Conservation (phyloP, 2,888 invertebrate genomes). For the Agriopis aurantiaria region DNA sequence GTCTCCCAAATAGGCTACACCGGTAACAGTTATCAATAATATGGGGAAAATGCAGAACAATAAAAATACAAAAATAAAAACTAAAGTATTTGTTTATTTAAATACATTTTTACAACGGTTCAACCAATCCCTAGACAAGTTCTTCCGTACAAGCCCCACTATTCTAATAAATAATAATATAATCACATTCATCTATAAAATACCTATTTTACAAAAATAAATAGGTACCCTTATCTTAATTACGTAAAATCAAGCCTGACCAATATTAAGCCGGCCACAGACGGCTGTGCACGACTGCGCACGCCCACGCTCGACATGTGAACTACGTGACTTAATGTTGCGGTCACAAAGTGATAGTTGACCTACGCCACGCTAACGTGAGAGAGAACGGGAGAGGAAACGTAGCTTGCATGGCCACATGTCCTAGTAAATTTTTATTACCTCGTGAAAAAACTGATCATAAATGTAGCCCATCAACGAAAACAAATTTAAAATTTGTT, state of each 20-base stretch:
- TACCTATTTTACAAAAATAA: slow-evolving; percentile 45
- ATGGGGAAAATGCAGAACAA: not conserved
- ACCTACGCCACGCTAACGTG: too few species aligned
- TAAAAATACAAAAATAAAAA: slow-evolving; percentile 17
- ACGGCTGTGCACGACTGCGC: too few species aligned
- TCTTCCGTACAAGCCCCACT: slow-evolving; percentile 22
- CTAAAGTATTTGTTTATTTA: slow-evolving; percentile 24
- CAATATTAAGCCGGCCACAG: not conserved
- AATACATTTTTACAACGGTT: slow-evolving; percentile 31
- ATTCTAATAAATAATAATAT: slow-evolving; percentile 33
- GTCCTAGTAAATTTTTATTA: too few species aligned
- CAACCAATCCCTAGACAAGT: slow-evolving; percentile 25
- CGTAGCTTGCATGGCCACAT: too few species aligned
- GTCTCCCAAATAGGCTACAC: too few species aligned
- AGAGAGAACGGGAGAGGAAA: too few species aligned
- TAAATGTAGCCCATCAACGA: too few species aligned
- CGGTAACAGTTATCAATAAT: not conserved
- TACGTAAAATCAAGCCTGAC: slow-evolving; percentile 1
- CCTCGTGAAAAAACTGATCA: too few species aligned
- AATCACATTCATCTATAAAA: slow-evolving; percentile 32
- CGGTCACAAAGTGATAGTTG: too few species aligned
- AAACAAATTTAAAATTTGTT: too few species aligned
- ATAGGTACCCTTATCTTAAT: slow-evolving; percentile 20
- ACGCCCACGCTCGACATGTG: too few species aligned
- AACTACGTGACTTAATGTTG: too few species aligned